Evolutionary conservation across 2,113 vertebrate genomes (phyloP), one percentile per base, ranked within the genome.

Genomic region (Microcebus ravelobensis): DNA sequence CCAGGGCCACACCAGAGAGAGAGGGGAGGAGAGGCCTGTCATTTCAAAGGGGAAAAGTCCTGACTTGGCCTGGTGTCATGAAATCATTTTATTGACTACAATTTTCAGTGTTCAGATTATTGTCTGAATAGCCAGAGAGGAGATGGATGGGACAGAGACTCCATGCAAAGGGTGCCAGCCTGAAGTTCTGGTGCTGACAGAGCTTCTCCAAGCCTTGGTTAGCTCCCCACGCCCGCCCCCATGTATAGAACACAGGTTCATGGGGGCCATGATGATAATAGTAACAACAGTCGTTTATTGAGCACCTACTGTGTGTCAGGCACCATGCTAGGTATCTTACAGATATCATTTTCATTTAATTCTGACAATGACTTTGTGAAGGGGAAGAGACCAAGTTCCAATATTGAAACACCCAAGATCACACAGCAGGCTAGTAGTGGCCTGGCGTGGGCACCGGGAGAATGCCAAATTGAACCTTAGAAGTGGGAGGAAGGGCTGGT

Each of bases 201-300:
- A 18, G 27, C 67, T 50, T 48, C 73, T 5, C n/a, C 42, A n/a
- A n/a, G 36, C 57, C 34, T 61, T 17, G 3, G 5, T 34, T 29
- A 65, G 14, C 21, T 12, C 17, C 48, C 0, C 1, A 61, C 8
- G 2, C 39, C 12, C 9, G 3, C 45, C 45, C 29, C n/a, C 4
- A 21, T 3, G 29, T 39, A 8, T 27, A 39, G 79, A 85, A 29
- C 21, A 2, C 3, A 6, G 39, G 31, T 13, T 7, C 17, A 1
- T 0, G 4, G 20, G 20, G 90, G 5, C 9, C 6, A 17, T 9
- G 18, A 6, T 0, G 10, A 8, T 9, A 11, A 39, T 29, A 20
- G 6, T 27, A 6, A 8, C 2, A 1, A 14, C 14, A 25, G 52
- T 39, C 1, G 1, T 9, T 17, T 92, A 67, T 20, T 29, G 50